Percentiles rank a stretch among this genome's conserved stretches.
Conservation (phyloP, 2,888 invertebrate species). For the Crocallis elinguaria region DNA sequence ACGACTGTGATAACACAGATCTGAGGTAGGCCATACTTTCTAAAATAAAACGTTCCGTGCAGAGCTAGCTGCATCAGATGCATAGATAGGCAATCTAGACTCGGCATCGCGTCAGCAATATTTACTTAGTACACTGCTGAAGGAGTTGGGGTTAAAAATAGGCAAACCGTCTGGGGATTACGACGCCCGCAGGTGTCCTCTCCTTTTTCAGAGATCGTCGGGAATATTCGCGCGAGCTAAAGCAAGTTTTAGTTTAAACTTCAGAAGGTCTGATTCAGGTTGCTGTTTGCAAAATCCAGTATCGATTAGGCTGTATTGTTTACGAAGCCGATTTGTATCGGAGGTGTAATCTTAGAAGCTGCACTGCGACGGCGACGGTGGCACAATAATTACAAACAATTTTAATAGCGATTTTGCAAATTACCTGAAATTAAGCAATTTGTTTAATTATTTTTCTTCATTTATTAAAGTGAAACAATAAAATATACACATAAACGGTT, state of each 20-base stretch:
- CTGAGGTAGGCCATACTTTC: slow-evolving; percentile 40
- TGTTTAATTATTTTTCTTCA: not conserved
- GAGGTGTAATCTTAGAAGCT: slow-evolving; percentile 59
- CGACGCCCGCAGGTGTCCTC: slow-evolving; percentile 62
- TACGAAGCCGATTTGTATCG: slow-evolving; percentile 67
- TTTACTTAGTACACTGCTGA: slow-evolving; percentile 48
- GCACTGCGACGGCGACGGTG: not conserved
- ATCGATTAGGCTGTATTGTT: slow-evolving; percentile 68
- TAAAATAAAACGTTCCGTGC: slow-evolving; percentile 47
- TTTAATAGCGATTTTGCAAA: slow-evolving; percentile 5
- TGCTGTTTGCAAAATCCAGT: slow-evolving; percentile 39
- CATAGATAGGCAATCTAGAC: slow-evolving; percentile 52
- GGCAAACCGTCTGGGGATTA: slow-evolving; percentile 58
- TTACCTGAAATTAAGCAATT: slow-evolving; percentile 8
- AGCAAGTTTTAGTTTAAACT: slow-evolving; percentile 40
- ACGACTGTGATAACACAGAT: slow-evolving; percentile 33
- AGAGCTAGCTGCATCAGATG: slow-evolving; percentile 41
- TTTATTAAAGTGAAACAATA: not conserved
- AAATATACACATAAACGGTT: slow-evolving; percentile 7
- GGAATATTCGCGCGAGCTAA: slow-evolving; percentile 30
- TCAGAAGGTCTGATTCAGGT: slow-evolving; percentile 40
- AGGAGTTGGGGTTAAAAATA: slow-evolving; percentile 64
- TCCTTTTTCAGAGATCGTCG: slow-evolving; percentile 51
- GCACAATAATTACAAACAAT: slow-evolving; percentile 11
- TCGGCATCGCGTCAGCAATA: slow-evolving; percentile 53